Evolutionary conservation across 37 sponge, comb jelly and placozoan genomes (phyloP).

Genomic region (Lycopodina hypogea): DNA sequence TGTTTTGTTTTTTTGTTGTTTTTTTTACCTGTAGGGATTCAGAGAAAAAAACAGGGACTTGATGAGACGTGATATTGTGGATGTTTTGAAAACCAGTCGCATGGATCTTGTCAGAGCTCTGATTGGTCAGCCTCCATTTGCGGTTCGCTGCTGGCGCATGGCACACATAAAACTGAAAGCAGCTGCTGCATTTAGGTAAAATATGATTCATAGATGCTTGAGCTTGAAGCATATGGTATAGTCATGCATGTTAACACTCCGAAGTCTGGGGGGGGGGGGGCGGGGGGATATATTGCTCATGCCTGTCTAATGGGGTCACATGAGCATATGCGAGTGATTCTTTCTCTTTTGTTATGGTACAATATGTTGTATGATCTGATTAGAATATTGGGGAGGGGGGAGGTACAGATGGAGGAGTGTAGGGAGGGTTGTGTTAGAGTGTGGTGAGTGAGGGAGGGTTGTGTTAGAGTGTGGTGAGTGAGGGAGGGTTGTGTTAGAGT

Average conservation of each 20-base stretch:
- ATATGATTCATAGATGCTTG: neutral
- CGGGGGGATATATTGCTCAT: too few species aligned
- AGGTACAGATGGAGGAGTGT: neutral
- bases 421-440: too few species aligned
- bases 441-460: too few species aligned
- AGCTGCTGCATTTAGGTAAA: conserved; percentile 28
- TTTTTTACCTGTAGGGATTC: conserved; percentile 59
- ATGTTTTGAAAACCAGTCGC: conserved; percentile 86
- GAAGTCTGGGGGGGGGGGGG: too few species aligned
- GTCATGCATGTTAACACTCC: neutral
- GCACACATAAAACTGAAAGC: conserved; percentile 31
- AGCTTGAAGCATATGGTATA: neutral
- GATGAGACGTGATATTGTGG: conserved; percentile 88
- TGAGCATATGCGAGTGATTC: too few species aligned
- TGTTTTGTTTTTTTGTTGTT: too few species aligned
- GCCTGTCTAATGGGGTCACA: too few species aligned
- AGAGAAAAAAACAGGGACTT: conserved; percentile 92
- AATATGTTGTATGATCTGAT: too few species aligned
- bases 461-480: too few species aligned
- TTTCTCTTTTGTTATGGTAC: too few species aligned
- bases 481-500: too few species aligned
- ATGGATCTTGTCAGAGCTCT: conserved; percentile 81
- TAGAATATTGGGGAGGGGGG: too few species aligned
- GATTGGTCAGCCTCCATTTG: conserved; percentile 75
- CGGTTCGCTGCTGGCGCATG: conserved; percentile 58